Percentiles rank a stretch among this genome's conserved stretches.
phyloP scores from a whole-genome alignment of 2,113 vertebrate species.

The Charina bottae region DNA sequence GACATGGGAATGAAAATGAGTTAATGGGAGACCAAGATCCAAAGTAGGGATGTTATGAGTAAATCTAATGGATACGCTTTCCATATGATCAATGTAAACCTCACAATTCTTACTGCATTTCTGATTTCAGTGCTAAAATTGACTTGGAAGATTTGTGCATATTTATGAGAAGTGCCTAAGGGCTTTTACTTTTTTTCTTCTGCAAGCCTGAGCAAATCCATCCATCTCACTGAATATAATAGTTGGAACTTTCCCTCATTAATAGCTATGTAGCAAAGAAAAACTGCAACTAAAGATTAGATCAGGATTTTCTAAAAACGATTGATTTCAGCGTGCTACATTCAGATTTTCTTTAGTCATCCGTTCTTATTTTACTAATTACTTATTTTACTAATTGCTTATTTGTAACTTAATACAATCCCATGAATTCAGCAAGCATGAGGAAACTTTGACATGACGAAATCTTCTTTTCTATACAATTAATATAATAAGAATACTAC shows the following conservation, averaged over 20 bases:
- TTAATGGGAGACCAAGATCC: background rate
- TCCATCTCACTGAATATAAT: background rate
- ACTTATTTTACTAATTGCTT: background rate
- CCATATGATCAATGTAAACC: background rate
- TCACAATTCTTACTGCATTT: background rate
- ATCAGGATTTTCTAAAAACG: background rate
- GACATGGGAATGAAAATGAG: background rate
- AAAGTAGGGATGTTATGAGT: background rate
- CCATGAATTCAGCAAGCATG: conserved; percentile 30
- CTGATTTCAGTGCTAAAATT: background rate
- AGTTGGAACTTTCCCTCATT: background rate
- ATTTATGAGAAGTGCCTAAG: conserved; percentile 2
- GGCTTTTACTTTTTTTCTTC: background rate
- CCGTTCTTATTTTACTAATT: background rate
- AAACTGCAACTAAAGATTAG: background rate
- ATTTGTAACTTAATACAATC: conserved; percentile 25
- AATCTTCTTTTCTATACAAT: background rate
- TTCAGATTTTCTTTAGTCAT: background rate
- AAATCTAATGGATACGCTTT: background rate
- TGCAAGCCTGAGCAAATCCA: background rate
- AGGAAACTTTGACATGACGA: conserved; percentile 1
- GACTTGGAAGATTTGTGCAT: background rate
- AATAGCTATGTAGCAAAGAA: background rate
- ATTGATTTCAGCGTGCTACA: background rate
- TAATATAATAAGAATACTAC: background rate